Conservation (phyloP, 2,113 vertebrate species). For the Alces alces region DNA sequence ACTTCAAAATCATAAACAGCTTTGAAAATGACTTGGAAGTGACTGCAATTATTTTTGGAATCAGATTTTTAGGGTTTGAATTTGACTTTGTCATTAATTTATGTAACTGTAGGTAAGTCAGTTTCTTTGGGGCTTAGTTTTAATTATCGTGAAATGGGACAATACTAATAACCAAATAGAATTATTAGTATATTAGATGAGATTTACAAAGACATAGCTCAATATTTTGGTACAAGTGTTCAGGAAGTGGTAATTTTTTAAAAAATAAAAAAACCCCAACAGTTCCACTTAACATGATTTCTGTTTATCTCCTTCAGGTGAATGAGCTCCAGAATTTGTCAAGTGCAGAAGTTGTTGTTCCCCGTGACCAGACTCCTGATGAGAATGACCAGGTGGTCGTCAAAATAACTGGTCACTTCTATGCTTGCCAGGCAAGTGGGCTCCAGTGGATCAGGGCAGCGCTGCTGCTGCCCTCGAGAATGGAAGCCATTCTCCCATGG, state of each 20-base stretch:
- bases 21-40: neutral
- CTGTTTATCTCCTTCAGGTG: slow-evolving; percentile 82
- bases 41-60: neutral
- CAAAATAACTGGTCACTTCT: slow-evolving; percentile 99
- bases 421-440: slow-evolving; percentile 94
- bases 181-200: neutral
- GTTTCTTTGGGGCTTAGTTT: neutral
- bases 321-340: slow-evolving; percentile 98
- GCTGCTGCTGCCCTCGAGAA: neutral
- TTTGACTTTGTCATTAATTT: neutral
- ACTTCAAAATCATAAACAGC: neutral
- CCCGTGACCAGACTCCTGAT: slow-evolving; percentile 97
- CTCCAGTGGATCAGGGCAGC: neutral
- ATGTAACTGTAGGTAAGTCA: neutral
- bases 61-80: neutral
- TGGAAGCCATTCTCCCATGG: neutral
- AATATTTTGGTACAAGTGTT: neutral
- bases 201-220: slow-evolving; percentile 13
- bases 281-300: neutral
- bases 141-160: neutral
- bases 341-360: slow-evolving; percentile 98
- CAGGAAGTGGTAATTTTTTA: neutral
- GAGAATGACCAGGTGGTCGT: slow-evolving; percentile 99
- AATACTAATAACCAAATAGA: neutral
- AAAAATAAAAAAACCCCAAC: neutral